Base-by-base conservation (phyloP, 2,113 vertebrate species). In the Caretta caretta region DNA sequence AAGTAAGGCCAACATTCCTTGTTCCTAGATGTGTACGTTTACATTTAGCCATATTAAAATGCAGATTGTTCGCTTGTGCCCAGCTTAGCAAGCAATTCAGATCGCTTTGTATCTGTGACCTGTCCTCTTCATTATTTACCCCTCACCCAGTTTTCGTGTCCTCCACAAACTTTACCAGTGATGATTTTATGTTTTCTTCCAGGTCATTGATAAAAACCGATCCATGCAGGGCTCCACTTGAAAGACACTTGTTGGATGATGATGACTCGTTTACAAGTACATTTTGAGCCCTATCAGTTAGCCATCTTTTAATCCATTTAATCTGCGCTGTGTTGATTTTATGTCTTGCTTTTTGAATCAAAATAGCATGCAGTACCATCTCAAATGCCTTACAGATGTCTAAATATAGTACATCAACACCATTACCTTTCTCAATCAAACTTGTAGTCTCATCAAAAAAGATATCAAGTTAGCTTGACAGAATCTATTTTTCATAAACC, bases 101-200 rank as follows among this genome's bases (percentile, higher is more conserved):
- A 35, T n/a, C 35, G 2, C 16, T 2, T 35, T 20, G 35, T 38
- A 59, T 6, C 4, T 0, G 8, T n/a, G 65, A 8, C 14, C 65
- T 5, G 7, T 69, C 31, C 35, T 69, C 65, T 69, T 69, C 65
- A n/a, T 9, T 19, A 35, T n/a, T 31, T 17, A n/a, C 62, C 35
- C 16, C 3, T 8, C 8, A 8, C 65, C 35, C 65, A 20, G 35
- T n/a, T 69, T 69, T 38, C 20, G 35, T 69, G 65, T 20, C 65
- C 8, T n/a, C 31, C 19, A 19, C 8, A 69, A n/a, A 69, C 65
- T 59, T 59, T 10, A 69, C 38, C 35, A 69, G 35, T n/a, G 65
- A n/a, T 1, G 17, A 69, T 69, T 17, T n/a, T 19, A 69, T n/a
- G 17, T 69, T 69, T 69, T 69, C 62, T 69, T 69, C 65, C 35